Conservation (phyloP, 1,140 invertebrate species). For the Pachypeltis micranthus region DNA sequence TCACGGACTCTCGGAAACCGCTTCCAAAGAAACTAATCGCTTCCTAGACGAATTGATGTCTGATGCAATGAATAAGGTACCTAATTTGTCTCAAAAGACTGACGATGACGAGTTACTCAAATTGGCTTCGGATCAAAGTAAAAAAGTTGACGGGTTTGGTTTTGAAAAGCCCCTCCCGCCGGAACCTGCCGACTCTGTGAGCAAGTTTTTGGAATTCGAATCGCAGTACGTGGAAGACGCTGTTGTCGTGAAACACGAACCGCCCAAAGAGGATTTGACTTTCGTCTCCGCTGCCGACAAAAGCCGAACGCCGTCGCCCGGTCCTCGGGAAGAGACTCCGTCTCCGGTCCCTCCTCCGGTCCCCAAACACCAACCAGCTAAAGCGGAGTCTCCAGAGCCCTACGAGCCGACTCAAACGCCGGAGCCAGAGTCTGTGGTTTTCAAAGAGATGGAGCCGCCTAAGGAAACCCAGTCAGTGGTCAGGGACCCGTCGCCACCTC, state of each 20-base stretch:
- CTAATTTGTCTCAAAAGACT: background rate
- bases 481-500: conserved; percentile 1
- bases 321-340: conserved; percentile 8
- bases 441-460: background rate
- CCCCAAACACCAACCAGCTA: conserved; percentile 1
- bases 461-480: background rate
- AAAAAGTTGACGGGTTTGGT: conserved; percentile 1
- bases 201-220: conserved; percentile 16
- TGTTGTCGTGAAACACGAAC: background rate
- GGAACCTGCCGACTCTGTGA: background rate
- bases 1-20: background rate
- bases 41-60: conserved; percentile 2
- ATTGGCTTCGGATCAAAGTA: background rate
- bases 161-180: conserved; percentile 18
- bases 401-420: background rate
- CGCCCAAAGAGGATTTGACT: conserved; percentile 4
- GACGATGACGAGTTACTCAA: background rate
- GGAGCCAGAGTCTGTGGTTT: conserved; percentile 3
- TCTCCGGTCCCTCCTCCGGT: conserved; percentile 10
- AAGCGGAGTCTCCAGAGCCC: conserved; percentile 14
- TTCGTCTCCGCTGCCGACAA: background rate
- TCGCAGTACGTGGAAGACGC: background rate
- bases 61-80: background rate
- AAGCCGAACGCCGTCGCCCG: background rate
- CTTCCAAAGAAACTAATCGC: conserved; percentile 4